Base-by-base conservation (phyloP, 2,888 invertebrate genomes). In the Epirrita christyi region DNA sequence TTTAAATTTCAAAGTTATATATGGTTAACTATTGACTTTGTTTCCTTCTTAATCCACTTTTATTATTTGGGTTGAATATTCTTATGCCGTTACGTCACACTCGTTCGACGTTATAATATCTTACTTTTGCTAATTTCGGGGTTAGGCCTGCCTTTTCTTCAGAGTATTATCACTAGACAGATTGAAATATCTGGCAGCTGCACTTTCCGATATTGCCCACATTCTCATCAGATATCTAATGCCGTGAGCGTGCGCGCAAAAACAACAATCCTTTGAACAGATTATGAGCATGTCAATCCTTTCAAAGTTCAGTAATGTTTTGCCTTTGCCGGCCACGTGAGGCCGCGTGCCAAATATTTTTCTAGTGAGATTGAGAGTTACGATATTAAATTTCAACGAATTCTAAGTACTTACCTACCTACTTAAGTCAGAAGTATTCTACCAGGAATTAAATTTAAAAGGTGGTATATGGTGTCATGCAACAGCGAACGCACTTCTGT, bases 311-410 rank as follows among this genome's bases (percentile, higher is more conserved):
- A 37, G 36, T 44, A 32, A 50, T 58, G 59, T 59, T 59, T 55
- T 50, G 38, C 41, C 37, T 11, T 28, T 8, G 36, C 42, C 21
- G 40, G 50, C 28, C 55, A 45, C 61, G 55, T 55, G 61, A 41
- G 37, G 60, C 58, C 67, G 60, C 69, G 70, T 67, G 70, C 63
- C 63, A 40, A 61, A 62, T 69, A 62, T 71, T 70, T 63, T 68
- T 67, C 21, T 59, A 62, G 54, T 11, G 28, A 58, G 64, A 67
- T 66, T 55, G 52, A 58, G 38, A 62, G 59, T 43, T 32, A 41
- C 14, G 66, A 59, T 60, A 61, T 50, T 14, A 44, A 8, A 21
- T 45, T 50, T 41, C 36, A 40, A 46, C 6, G 53, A 49, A 36
- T 45, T 52, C 13, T 36, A 21, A 21, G 21, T 21, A 21, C 2